Conservation (phyloP, 2,888 invertebrate species). For the Drosophila prolongata region DNA sequence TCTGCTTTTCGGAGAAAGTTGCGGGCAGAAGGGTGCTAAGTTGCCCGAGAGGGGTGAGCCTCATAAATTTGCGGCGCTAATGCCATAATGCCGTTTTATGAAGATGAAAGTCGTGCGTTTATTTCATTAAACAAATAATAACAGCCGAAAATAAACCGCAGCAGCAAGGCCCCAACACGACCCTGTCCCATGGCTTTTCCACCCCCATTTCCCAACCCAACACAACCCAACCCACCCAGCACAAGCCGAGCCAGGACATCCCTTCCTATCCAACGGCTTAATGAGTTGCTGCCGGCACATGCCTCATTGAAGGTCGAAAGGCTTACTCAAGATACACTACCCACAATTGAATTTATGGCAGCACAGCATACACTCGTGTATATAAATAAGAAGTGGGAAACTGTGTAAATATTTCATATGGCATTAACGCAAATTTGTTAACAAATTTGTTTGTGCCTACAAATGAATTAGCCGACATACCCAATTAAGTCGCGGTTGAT, state of each 20-base stretch:
- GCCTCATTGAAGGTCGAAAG: slow-evolving; percentile 79
- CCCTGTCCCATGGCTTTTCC: neutral
- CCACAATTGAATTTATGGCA: slow-evolving; percentile 75
- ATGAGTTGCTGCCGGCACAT: slow-evolving; percentile 72
- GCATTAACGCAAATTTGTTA: slow-evolving; percentile 78
- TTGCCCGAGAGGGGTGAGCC: slow-evolving; percentile 30
- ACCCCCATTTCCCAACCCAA: neutral
- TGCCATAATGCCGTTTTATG: slow-evolving; percentile 80
- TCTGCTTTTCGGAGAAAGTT: neutral
- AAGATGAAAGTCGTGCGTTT: slow-evolving; percentile 81
- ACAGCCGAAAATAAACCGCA: slow-evolving; percentile 75
- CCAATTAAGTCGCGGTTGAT: slow-evolving; percentile 67
- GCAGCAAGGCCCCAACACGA: slow-evolving; percentile 34
- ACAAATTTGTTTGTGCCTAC: slow-evolving; percentile 80
- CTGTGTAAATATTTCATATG: slow-evolving; percentile 71
- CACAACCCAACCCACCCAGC: neutral
- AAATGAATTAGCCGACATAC: slow-evolving; percentile 70
- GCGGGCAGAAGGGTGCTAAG: slow-evolving; percentile 17
- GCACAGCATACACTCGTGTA: slow-evolving; percentile 48
- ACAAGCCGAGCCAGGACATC: slow-evolving; percentile 16
- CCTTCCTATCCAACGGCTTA: slow-evolving; percentile 51
- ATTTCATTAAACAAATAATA: slow-evolving; percentile 81
- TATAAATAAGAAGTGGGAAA: slow-evolving; percentile 6
- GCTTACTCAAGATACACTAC: slow-evolving; percentile 60
- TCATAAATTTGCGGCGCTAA: slow-evolving; percentile 74